Conservation (phyloP, 1,140 invertebrate species). For the Colletes gigas region DNA sequence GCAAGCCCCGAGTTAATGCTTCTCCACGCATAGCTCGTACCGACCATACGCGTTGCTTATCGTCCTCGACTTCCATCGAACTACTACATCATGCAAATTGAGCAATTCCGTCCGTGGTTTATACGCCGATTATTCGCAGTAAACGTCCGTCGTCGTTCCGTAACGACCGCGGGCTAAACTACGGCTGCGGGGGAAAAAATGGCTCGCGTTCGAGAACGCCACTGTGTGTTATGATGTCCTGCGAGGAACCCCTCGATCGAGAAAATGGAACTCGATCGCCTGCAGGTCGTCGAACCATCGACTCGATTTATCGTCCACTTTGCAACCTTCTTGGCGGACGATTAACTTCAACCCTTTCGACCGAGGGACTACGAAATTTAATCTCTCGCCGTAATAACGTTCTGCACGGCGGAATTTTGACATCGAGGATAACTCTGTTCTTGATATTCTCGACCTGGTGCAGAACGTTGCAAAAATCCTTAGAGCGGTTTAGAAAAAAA, state of each 20-base stretch:
- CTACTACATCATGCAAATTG: constrained; percentile 49
- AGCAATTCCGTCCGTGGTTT: constrained; percentile 42
- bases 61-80: constrained; percentile 44
- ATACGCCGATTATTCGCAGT: constrained; percentile 43
- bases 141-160: constrained; percentile 40
- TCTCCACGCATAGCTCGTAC: constrained; percentile 6
- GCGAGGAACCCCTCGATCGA: not conserved
- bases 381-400: too few species aligned
- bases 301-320: too few species aligned
- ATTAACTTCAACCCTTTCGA: too few species aligned
- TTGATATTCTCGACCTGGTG: too few species aligned
- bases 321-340: too few species aligned
- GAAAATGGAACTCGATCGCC: not conserved
- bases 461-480: too few species aligned
- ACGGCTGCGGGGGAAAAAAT: constrained; percentile 11
- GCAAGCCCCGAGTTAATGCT: constrained; percentile 22
- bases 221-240: too few species aligned
- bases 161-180: constrained; percentile 9
- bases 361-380: too few species aligned
- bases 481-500: too few species aligned
- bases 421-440: too few species aligned
- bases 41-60: constrained; percentile 36
- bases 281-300: too few species aligned
- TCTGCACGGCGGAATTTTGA: too few species aligned
- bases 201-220: constrained; percentile 10